A percentile compares a stretch with the other conserved stretches of the same genome.
These are phyloP conservation scores for Apodemia mormo DNA, from an alignment of 2,888 invertebrate species.

Conservation along the genomic window DNA sequence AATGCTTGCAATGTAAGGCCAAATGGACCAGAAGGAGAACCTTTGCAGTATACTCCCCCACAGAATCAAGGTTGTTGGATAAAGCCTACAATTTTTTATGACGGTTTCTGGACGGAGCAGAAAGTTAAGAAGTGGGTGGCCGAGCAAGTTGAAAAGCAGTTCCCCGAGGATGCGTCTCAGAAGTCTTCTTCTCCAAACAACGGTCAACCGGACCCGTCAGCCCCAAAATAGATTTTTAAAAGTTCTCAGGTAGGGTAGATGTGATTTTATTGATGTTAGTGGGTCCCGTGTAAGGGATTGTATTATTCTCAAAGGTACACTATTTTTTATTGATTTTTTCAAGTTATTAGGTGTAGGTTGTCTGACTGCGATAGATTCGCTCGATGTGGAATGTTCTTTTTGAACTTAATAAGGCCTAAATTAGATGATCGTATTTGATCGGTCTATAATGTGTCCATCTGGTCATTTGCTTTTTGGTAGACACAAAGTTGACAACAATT, in stretches of 20 bases:
- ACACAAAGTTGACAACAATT: neutral
- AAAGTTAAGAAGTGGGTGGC: slow-evolving; percentile 79
- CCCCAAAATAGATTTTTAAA: slow-evolving; percentile 38
- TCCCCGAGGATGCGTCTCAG: slow-evolving; percentile 58
- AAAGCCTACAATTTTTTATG: slow-evolving; percentile 76
- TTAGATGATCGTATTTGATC: neutral
- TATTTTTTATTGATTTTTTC: slow-evolving; percentile 58
- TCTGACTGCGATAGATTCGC: slow-evolving; percentile 16
- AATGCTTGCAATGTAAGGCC: slow-evolving; percentile 47
- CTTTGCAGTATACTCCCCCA: slow-evolving; percentile 49
- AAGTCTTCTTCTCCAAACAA: slow-evolving; percentile 44
- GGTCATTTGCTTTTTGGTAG: neutral
- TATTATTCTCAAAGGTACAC: slow-evolving; percentile 39
- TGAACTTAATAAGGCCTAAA: neutral
- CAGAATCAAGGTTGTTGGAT: slow-evolving; percentile 71
- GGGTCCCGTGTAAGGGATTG: slow-evolving; percentile 32
- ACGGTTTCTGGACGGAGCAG: slow-evolving; percentile 80
- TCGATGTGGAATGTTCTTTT: slow-evolving; percentile 36
- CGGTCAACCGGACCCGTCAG: slow-evolving; percentile 37
- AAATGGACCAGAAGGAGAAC: slow-evolving; percentile 50
- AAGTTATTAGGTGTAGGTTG: slow-evolving; percentile 44
- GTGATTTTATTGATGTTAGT: slow-evolving; percentile 32
- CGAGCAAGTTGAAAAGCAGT: slow-evolving; percentile 75
- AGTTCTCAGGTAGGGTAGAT: neutral
- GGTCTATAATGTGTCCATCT: neutral